These are phyloP conservation scores for Aphelenchoides fujianensis DNA, from an alignment of 1,140 invertebrate genomes.

Conservation along the genomic window DNA sequence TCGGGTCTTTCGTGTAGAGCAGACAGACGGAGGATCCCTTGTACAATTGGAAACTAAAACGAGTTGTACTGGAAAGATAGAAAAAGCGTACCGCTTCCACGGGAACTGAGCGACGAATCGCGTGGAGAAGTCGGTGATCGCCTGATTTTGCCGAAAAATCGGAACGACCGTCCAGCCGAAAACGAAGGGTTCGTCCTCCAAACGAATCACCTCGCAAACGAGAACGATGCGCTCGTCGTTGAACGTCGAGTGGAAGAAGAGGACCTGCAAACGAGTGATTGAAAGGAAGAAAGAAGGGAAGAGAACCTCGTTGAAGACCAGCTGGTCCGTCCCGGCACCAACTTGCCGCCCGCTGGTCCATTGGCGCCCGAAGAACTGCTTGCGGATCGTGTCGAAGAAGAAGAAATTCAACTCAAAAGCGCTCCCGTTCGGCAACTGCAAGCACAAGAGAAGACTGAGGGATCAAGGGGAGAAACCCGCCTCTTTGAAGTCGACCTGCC, in stretches of 20 bases:
- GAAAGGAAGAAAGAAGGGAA: background rate
- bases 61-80: too few relatives aligned
- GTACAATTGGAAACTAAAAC: slow-evolving; percentile 43
- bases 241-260: slow-evolving; percentile 30
- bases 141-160: slow-evolving; percentile 27
- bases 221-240: slow-evolving; percentile 31
- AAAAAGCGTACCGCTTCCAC: background rate
- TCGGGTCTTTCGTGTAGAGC: slow-evolving; percentile 21
- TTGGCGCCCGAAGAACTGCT: slow-evolving; percentile 38
- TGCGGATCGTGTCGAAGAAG: slow-evolving; percentile 19
- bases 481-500: slow-evolving; percentile 30
- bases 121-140: slow-evolving; percentile 28
- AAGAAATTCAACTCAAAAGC: slow-evolving; percentile 21
- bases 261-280: slow-evolving; percentile 13
- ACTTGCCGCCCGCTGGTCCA: slow-evolving; percentile 8
- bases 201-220: slow-evolving; percentile 31
- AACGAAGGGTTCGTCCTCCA: slow-evolving; percentile 26
- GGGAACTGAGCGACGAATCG: background rate
- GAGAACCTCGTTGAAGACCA: slow-evolving; percentile 15
- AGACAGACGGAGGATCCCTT: slow-evolving; percentile 27
- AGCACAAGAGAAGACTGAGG: too few relatives aligned
- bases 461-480: too few relatives aligned
- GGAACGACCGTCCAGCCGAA: slow-evolving; percentile 27
- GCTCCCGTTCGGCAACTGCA: slow-evolving; percentile 7
- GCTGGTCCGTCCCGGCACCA: background rate